These are phyloP conservation scores for Phania funesta DNA, from an alignment of 2,888 invertebrate species.

Conservation along the genomic window DNA sequence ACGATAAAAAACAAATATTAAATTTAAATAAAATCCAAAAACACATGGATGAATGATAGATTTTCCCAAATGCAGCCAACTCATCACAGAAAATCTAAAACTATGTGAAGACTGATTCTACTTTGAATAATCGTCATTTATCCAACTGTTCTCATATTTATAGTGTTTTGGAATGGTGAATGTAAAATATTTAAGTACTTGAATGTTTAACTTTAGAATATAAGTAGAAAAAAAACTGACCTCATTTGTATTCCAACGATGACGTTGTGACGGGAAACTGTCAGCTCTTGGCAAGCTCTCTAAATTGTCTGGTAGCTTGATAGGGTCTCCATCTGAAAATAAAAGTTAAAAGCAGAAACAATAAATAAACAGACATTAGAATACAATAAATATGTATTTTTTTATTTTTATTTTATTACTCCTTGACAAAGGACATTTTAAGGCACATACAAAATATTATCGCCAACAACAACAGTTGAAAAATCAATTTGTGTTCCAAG, in stretches of 20 bases:
- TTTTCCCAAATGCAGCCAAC: slow-evolving; percentile 36
- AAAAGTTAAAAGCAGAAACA: slow-evolving; percentile 68
- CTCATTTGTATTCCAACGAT: slow-evolving; percentile 99
- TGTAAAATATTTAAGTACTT: slow-evolving; percentile 51
- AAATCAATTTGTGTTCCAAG: slow-evolving; percentile 58
- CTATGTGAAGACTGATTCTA: slow-evolving; percentile 21
- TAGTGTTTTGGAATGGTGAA: slow-evolving; percentile 27
- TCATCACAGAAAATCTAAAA: background rate
- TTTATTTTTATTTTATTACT: background rate
- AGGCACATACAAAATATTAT: slow-evolving; percentile 18
- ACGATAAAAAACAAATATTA: slow-evolving; percentile 38
- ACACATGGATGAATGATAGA: slow-evolving; percentile 54
- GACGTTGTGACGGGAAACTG: slow-evolving; percentile 96
- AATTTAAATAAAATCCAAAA: slow-evolving; percentile 51
- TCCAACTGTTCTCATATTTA: slow-evolving; percentile 12
- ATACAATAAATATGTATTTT: slow-evolving; percentile 41
- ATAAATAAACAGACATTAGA: slow-evolving; percentile 57
- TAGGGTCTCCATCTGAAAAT: slow-evolving; percentile 92
- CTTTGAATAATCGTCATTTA: slow-evolving; percentile 34
- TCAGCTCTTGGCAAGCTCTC: slow-evolving; percentile 96
- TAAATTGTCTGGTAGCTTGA: slow-evolving; percentile 96
- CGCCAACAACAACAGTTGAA: slow-evolving; percentile 9
- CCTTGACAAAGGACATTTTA: slow-evolving; percentile 34
- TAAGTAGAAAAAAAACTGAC: slow-evolving; percentile 82
- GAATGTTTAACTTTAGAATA: slow-evolving; percentile 34